Evolutionary conservation across 2,888 invertebrate species (phyloP), one percentile per base, ranked within the genome.

Genomic region (Scaptomyza flava): DNA sequence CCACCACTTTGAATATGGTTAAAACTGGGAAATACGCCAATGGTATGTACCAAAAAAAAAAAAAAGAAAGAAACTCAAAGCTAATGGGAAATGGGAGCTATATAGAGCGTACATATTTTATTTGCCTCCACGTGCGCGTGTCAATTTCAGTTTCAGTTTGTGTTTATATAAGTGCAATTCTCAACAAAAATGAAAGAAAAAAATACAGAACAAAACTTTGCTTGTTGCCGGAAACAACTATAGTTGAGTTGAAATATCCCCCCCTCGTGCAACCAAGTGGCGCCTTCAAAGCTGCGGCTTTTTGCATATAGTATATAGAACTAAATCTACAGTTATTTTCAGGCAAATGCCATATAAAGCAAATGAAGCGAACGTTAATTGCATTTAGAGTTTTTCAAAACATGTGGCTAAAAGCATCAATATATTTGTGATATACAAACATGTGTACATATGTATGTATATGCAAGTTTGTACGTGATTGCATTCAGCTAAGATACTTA

Each of bases 11-110:
- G 68, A 85, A 87, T 43, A 89, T 91, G 90, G 91, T 91, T 67
- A 90, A 90, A 79, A 89, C 90, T 79, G 90, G 91, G 57, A 79
- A 90, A 81, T 91, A 87, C 71, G 90, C 91, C 79, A 85, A 91
- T 77, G 90, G 90, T 90, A 84, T 72, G 86, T 75, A 45, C 9
- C 38, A 48, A 20, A 14, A 11, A 34, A 7, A 46, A 34, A 47
- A 5, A n/a, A 27, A 36, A 30, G 27, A 27, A n/a, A 23, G 0
- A 23, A 23, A 23, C 9, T 27, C 0, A 6, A 27, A 27, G 27
- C 27, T 27, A 50, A 48, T 23, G 12, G 31, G 8, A 30, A 41
- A 34, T 41, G 38, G 27, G 6, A 62, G 33, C 34, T 51, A 27
- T 27, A 27, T 34, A 36, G 23, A 36, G 34, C 51, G 11, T n/a